Conservation (phyloP, 2,888 invertebrate genomes). For the Pandemis corylana region DNA sequence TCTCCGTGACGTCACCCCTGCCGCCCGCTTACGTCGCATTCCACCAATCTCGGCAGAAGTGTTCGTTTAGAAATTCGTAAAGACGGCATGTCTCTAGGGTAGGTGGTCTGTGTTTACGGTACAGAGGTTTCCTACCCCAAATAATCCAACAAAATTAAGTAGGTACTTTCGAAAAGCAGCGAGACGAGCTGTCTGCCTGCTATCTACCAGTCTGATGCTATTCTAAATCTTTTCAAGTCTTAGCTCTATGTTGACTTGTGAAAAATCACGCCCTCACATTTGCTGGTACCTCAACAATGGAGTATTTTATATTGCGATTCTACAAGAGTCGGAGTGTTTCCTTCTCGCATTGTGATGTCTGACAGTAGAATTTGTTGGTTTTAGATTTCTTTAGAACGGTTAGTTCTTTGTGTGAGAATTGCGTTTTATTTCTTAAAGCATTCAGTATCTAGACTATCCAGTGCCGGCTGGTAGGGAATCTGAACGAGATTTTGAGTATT, state of each 20-base stretch:
- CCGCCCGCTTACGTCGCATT: too few relatives aligned
- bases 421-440: not conserved
- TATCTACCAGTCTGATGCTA: not conserved
- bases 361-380: conserved; percentile 25
- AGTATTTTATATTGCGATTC: conserved; percentile 9
- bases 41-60: too few relatives aligned
- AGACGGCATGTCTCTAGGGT: too few relatives aligned
- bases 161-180: too few relatives aligned
- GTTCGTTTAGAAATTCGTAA: too few relatives aligned
- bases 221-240: not conserved
- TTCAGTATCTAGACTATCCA: not conserved
- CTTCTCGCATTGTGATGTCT: conserved; percentile 1
- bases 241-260: not conserved
- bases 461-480: too few relatives aligned
- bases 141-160: too few relatives aligned
- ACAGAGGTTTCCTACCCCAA: too few relatives aligned
- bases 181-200: too few relatives aligned
- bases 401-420: not conserved
- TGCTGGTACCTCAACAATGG: conserved; percentile 1
- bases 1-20: too few relatives aligned
- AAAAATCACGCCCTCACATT: not conserved
- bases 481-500: too few relatives aligned
- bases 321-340: not conserved
- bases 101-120: too few relatives aligned
- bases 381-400: conserved; percentile 6